Evolutionary conservation across 2,888 invertebrate genomes (phyloP).

Genomic region (Piscicola geometra): DNA sequence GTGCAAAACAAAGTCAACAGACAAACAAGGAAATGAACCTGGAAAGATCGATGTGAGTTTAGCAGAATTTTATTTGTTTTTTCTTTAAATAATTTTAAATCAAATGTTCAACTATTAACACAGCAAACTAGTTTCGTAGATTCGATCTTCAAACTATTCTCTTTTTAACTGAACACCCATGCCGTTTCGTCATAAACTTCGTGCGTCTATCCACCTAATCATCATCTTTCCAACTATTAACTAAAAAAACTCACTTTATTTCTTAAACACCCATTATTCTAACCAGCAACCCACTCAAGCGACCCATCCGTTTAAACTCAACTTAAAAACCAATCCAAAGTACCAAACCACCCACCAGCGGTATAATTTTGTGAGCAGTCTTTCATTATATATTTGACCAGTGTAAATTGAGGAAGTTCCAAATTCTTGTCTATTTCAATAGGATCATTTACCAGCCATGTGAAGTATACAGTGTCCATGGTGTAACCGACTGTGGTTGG

Average conservation of each 20-base stretch:
- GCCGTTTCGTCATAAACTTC: background rate
- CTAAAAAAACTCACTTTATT: background rate
- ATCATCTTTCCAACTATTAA: background rate
- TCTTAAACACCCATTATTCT: background rate
- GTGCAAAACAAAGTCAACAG: conserved; percentile 40
- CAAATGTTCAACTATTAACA: too few relatives aligned
- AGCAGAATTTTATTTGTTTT: too few relatives aligned
- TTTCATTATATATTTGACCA: conserved; percentile 15
- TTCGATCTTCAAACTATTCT: too few relatives aligned
- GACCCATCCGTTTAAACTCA: background rate
- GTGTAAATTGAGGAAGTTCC: conserved; percentile 36
- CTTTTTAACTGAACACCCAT: too few relatives aligned
- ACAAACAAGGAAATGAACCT: conserved; percentile 43
- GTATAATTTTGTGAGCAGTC: conserved; percentile 39
- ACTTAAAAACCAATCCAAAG: background rate
- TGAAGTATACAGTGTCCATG: conserved; percentile 37
- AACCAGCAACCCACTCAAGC: background rate
- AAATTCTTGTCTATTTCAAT: conserved; percentile 33
- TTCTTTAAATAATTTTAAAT: background rate
- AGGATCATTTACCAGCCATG: conserved; percentile 26
- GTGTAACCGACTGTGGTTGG: conserved; percentile 34
- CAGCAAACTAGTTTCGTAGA: too few relatives aligned
- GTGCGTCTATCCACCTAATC: background rate
- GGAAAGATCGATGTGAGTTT: too few relatives aligned
- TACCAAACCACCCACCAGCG: conserved; percentile 26